Conservation (phyloP, 2,797 vertebrate species). For the Toxotes lorentzi region DNA sequence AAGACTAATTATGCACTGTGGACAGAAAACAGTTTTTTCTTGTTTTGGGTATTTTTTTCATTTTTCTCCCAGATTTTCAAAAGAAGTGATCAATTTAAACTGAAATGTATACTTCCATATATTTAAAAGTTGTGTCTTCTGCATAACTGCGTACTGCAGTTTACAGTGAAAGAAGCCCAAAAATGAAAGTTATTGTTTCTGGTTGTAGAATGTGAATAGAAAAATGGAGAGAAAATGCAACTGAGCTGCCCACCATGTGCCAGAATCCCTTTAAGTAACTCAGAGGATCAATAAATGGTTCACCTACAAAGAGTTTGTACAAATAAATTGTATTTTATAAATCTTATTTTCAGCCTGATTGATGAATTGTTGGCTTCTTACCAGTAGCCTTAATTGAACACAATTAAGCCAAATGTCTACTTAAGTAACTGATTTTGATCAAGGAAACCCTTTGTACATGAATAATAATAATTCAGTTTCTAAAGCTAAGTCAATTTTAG, state of each 20-base stretch:
- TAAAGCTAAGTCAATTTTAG: background rate
- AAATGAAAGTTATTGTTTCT: background rate
- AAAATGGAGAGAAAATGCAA: background rate
- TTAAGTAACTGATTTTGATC: background rate
- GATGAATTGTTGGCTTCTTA: too few species aligned
- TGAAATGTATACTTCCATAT: background rate
- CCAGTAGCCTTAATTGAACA: background rate
- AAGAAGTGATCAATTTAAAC: too few species aligned
- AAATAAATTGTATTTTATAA: too few species aligned
- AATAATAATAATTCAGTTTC: background rate
- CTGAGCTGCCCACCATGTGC: background rate
- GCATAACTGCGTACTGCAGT: background rate
- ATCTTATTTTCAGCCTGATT: too few species aligned
- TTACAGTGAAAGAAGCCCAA: background rate
- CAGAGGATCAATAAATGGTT: too few species aligned
- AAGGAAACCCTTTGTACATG: background rate
- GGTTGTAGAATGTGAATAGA: background rate
- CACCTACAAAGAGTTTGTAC: too few species aligned
- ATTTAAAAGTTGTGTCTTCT: background rate
- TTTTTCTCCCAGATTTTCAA: background rate
- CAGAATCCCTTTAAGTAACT: too few species aligned
- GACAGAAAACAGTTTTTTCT: background rate
- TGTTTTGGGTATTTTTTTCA: background rate
- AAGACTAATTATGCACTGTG: background rate
- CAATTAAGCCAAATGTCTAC: background rate